Percentiles rank a stretch among this genome's conserved stretches.
Evolutionary conservation across 2,888 invertebrate genomes (phyloP).

Genomic region (Yponomeuta cagnagella): DNA sequence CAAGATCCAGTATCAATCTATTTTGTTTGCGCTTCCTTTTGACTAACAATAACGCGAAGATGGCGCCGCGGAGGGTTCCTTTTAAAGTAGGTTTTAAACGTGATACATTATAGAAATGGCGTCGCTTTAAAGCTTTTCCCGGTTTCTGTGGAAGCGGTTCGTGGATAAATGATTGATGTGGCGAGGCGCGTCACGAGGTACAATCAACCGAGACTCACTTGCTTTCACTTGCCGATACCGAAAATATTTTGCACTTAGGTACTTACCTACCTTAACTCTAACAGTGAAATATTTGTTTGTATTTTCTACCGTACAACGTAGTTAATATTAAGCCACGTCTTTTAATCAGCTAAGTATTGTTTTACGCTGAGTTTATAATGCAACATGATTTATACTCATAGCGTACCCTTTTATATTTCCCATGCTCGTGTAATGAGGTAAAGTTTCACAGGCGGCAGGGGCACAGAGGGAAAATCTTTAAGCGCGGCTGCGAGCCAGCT

Average conservation of each 20-base stretch:
- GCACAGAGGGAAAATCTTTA: conserved; percentile 8
- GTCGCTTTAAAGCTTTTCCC: conserved; percentile 66
- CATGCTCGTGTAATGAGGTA: background rate
- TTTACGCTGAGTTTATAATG: background rate
- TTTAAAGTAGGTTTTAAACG: conserved; percentile 64
- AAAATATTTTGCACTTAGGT: conserved; percentile 44
- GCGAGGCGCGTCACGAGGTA: conserved; percentile 40
- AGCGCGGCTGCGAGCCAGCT: conserved; percentile 6
- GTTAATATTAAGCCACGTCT: background rate
- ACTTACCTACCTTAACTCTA: conserved; percentile 12
- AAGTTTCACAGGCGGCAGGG: conserved; percentile 1
- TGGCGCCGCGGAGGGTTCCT: conserved; percentile 40
- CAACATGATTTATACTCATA: conserved; percentile 4
- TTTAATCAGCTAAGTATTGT: background rate
- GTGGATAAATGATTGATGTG: conserved; percentile 69
- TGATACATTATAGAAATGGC: conserved; percentile 67
- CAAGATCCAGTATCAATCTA: conserved; percentile 62
- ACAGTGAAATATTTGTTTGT: background rate
- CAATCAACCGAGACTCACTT: conserved; percentile 44
- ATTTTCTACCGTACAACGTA: background rate
- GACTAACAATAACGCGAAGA: conserved; percentile 42
- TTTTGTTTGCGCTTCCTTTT: conserved; percentile 58
- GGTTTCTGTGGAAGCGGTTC: conserved; percentile 55
- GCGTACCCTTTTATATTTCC: background rate
- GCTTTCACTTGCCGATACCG: conserved; percentile 43